Percentiles rank a stretch among this genome's conserved stretches.
Conservation (phyloP, 2,113 vertebrate species). For the Cariama cristata region DNA sequence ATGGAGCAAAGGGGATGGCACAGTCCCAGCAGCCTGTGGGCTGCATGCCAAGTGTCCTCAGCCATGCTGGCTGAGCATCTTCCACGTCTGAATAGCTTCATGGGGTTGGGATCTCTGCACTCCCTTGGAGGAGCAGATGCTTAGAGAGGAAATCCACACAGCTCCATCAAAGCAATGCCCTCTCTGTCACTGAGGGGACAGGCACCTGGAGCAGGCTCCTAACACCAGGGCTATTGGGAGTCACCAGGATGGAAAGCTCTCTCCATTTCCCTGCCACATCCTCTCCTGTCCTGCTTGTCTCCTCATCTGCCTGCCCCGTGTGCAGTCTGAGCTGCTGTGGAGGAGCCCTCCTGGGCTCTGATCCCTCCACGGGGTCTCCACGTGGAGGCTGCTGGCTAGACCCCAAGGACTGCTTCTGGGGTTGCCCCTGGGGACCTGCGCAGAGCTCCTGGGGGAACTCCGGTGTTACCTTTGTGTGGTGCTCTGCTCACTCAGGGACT, state of each 20-base stretch:
- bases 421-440: not conserved
- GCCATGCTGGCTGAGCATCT: not conserved
- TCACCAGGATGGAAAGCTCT: not conserved
- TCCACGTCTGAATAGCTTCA: not conserved
- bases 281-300: not conserved
- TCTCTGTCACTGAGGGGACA: not conserved
- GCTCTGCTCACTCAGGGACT: conserved; percentile 96
- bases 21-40: not conserved
- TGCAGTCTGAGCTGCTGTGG: not conserved
- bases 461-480: conserved; percentile 90
- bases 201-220: not conserved
- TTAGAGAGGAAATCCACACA: not conserved
- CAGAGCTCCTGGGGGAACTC: not conserved
- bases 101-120: not conserved
- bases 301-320: not conserved
- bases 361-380: not conserved
- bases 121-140: not conserved
- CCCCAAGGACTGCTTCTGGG: not conserved
- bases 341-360: not conserved
- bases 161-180: not conserved
- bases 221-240: not conserved
- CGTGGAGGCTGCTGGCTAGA: not conserved
- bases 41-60: rapidly evolving
- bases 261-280: not conserved
- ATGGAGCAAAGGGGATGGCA: not conserved